Evolutionary conservation across 2,888 invertebrate genomes (phyloP), one percentile per base, ranked within the genome.

Genomic region (Cantharis rufa): DNA sequence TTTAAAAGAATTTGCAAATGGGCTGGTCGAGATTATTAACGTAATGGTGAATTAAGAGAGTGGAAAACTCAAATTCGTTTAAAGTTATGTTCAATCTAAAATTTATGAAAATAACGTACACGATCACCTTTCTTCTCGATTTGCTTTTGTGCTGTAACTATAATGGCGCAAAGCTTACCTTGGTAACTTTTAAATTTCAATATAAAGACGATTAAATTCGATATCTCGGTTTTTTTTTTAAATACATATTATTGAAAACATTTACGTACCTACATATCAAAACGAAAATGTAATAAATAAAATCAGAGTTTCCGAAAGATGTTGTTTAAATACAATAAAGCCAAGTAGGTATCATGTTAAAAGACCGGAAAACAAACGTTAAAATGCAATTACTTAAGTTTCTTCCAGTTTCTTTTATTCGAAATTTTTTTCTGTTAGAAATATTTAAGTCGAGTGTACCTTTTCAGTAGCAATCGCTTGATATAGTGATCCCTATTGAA

Each of bases 361-460:
- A 76, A 76, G 78, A 78, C 78, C 78, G 78, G 78, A 76, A 78
- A 76, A 78, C 76, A 76, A 76, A 76, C 78, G 78, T 78, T 78
- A 78, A 78, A 78, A 76, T 72, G 73, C 78, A 76, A 78, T 78
- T 76, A 76, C 78, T 86, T 83, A 86, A 86, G 86, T 86, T 86
- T 86, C 85, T 84, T 86, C 83, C 79, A 78, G 79, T 76, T 81
- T 80, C 81, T 81, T 76, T 78, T 74, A 81, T 80, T 82, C 80
- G 78, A 81, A 81, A 83, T 83, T 84, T 85, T 84, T 85, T 85
- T 85, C 84, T 84, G 82, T 81, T 78, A 74, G 84, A 84, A 79
- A 84, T 85, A 84, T 85, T 86, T 85, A 83, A 86, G 86, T 86
- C 86, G 86, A 86, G 86, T 86, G 84, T 86, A 86, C 86, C 86